Percentiles rank a stretch among this genome's conserved stretches.
These are phyloP conservation scores for Zosterops hypoxanthus DNA, from an alignment of 2,113 vertebrate species.

Conservation along the genomic window DNA sequence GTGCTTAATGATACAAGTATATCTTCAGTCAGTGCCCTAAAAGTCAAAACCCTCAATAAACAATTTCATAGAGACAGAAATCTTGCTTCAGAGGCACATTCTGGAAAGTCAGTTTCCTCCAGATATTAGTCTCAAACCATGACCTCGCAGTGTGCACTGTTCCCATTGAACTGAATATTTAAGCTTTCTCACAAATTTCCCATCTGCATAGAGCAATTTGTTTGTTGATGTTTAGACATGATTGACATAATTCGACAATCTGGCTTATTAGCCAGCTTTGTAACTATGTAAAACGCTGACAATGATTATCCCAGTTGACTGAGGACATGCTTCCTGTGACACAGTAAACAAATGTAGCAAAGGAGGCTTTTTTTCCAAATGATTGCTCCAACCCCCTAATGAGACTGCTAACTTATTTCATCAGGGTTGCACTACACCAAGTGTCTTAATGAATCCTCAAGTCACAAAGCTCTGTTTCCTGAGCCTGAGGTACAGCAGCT, in stretches of 20 bases:
- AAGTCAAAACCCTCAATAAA: not conserved
- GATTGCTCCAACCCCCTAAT: constrained; percentile 50
- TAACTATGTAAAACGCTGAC: constrained; percentile 31
- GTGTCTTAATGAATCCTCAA: constrained; percentile 14
- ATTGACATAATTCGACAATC: constrained; percentile 56
- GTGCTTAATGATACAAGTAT: not conserved
- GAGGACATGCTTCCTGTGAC: constrained; percentile 31
- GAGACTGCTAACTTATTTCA: constrained; percentile 49
- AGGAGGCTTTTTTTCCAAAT: constrained; percentile 46
- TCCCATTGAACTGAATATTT: not conserved
- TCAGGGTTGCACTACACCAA: not conserved
- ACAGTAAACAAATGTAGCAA: constrained; percentile 16
- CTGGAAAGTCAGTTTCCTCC: not conserved
- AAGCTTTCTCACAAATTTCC: constrained; percentile 5
- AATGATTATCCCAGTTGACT: constrained; percentile 51
- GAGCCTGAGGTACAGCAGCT: constrained; percentile 3
- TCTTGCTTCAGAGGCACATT: not conserved
- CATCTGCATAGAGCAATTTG: constrained; percentile 27
- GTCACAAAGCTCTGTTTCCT: not conserved
- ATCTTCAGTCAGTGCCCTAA: not conserved
- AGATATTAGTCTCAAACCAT: not conserved
- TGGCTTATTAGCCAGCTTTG: constrained; percentile 57
- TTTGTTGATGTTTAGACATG: constrained; percentile 54
- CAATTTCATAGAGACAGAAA: not conserved
- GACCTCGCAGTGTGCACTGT: not conserved